Evolutionary conservation across 2,888 invertebrate genomes (phyloP), one percentile per base, ranked within the genome.

Genomic region (Polylopha cassiicola): DNA sequence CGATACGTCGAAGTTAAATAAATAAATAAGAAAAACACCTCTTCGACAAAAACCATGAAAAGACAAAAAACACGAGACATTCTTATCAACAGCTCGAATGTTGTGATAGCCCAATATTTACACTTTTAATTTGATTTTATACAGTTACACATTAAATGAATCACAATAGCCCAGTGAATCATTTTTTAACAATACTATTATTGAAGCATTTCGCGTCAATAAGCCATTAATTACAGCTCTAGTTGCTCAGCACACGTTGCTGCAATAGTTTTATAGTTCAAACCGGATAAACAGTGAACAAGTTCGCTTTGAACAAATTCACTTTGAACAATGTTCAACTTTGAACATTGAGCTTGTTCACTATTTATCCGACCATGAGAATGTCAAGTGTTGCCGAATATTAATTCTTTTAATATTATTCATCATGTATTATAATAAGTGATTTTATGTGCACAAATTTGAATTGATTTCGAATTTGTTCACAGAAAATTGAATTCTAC

Each of bases 331-430:
- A 17, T 36, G 44, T 1, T 4, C 6, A 20, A 6, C 37, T 31
- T 18, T 7, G 6, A 22, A 27, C 26, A 8, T 67, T 60, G 58
- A 64, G 59, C 61, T 58, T 56, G 61, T 9, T 17, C 21, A 42
- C 16, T 61, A 63, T 62, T 61, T 66, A 65, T 65, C 50, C 44
- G 47, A 51, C 38, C 47, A 44, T 67, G 56, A 57, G 81, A 81
- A 82, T 84, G 82, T 84, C 84, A 84, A 84, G 84, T 85, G 85
- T 85, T 85, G 85, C 85, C 70, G 82, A 82, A 82, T 81, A 82
- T 69, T 67, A 73, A 74, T 77, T 80, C 72, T 73, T 80, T 82
- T 80, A 81, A 80, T 82, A 82, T 74, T 74, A 81, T 78, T n/a
- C 80, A 73, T 73, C 77, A 70, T 82, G 72, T 84, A 78, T 71